phyloP scores from a whole-genome alignment of 2,888 invertebrate species.

The Sphinx pinastri region DNA sequence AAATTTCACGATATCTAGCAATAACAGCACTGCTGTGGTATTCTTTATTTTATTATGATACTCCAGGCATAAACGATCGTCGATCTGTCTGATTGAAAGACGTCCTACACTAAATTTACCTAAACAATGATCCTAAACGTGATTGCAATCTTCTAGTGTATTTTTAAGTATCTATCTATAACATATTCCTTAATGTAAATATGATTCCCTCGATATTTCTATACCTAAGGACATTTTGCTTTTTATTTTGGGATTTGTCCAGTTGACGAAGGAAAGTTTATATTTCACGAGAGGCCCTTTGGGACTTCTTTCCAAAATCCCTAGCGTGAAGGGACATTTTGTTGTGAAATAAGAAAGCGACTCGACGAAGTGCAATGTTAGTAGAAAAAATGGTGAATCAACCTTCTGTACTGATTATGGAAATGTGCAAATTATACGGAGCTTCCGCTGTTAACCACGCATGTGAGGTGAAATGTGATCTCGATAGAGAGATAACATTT shows the following conservation, averaged over 20 bases:
- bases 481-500: neutral
- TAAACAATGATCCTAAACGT: neutral
- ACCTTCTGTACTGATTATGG: slow-evolving; percentile 21
- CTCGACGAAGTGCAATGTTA: slow-evolving; percentile 32
- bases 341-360: slow-evolving; percentile 4
- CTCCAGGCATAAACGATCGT: too few species aligned
- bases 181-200: neutral
- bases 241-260: slow-evolving; percentile 6
- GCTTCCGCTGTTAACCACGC: neutral
- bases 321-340: neutral
- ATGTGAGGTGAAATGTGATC: neutral
- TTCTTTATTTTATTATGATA: too few species aligned
- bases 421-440: slow-evolving; percentile 22
- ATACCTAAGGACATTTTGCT: neutral
- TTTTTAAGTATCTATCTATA: neutral
- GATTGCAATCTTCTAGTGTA: neutral
- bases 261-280: slow-evolving; percentile 21
- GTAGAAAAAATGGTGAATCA: slow-evolving; percentile 24
- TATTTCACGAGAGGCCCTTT: slow-evolving; percentile 6
- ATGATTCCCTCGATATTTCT: neutral
- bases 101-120: neutral
- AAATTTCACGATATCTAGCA: too few species aligned
- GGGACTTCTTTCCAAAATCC: slow-evolving; percentile 8
- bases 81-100: neutral
- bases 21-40: too few species aligned